Evolutionary conservation across 2,113 vertebrate genomes (phyloP).

Genomic region (Rhea americana): DNA sequence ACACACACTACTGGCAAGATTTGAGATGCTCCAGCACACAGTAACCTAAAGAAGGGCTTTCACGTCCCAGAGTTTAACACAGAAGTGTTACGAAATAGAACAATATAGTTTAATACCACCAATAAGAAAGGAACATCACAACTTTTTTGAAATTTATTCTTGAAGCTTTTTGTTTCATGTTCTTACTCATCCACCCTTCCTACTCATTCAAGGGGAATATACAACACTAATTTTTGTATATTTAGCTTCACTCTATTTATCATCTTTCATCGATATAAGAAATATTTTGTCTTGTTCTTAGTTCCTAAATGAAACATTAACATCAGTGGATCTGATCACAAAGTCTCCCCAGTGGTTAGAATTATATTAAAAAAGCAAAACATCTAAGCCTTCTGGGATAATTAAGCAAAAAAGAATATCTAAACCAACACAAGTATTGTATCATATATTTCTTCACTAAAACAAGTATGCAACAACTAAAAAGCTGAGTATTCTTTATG

Average conservation of each 20-base stretch:
- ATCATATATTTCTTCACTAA: background rate
- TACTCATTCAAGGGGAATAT: background rate
- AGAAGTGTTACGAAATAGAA: background rate
- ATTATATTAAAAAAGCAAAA: background rate
- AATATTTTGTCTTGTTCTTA: background rate
- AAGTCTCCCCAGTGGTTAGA: background rate
- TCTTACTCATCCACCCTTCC: background rate
- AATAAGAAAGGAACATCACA: background rate
- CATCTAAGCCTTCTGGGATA: background rate
- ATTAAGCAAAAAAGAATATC: slow-evolving; percentile 30
- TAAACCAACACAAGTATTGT: background rate
- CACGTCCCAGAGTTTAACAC: background rate
- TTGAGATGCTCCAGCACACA: background rate
- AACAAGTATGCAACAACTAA: background rate
- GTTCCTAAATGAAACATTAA: slow-evolving; percentile 2
- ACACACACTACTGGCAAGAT: background rate
- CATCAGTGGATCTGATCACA: background rate
- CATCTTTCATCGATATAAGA: background rate
- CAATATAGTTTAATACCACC: background rate
- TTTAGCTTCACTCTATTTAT: background rate
- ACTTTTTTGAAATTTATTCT: background rate
- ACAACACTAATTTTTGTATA: background rate
- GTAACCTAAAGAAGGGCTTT: background rate
- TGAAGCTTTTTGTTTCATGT: background rate
- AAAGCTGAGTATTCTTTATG: background rate